phyloP scores from a whole-genome alignment of 2,113 vertebrate genomes.

The Corythornis vintsioides region DNA sequence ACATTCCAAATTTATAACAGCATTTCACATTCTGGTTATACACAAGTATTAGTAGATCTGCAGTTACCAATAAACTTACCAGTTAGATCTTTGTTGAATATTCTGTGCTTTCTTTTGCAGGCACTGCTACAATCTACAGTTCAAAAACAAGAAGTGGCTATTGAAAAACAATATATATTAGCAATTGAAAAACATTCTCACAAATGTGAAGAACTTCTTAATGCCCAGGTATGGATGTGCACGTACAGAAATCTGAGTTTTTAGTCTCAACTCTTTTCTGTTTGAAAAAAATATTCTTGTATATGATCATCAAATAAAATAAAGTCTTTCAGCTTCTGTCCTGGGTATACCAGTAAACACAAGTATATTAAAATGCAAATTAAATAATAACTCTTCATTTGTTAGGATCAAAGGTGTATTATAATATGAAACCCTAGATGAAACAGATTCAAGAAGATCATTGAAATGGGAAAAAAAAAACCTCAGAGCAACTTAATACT shows the following conservation, averaged over 20 bases:
- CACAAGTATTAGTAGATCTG: background rate
- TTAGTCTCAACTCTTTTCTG: background rate
- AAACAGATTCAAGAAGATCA: background rate
- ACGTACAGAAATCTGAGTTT: background rate
- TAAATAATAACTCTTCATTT: background rate
- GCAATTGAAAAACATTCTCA: conserved; percentile 78
- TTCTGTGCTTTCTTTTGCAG: conserved; percentile 60
- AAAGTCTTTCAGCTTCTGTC: background rate
- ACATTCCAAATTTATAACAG: conserved; percentile 18
- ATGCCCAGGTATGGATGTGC: conserved; percentile 73
- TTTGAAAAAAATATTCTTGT: background rate
- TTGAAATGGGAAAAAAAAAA: background rate
- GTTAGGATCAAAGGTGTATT: background rate
- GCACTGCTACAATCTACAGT: conserved; percentile 77
- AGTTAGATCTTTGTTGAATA: background rate
- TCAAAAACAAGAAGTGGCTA: conserved; percentile 74
- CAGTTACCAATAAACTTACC: background rate
- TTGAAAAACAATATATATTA: conserved; percentile 76
- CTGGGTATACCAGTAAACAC: background rate
- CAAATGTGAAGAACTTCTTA: conserved; percentile 79
- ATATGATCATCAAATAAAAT: background rate
- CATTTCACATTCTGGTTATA: conserved; percentile 16
- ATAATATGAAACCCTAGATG: background rate
- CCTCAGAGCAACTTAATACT: background rate
- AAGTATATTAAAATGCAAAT: background rate